These are phyloP conservation scores for Desmodus rotundus DNA, from an alignment of 2,113 vertebrate species.

Conservation along the genomic window DNA sequence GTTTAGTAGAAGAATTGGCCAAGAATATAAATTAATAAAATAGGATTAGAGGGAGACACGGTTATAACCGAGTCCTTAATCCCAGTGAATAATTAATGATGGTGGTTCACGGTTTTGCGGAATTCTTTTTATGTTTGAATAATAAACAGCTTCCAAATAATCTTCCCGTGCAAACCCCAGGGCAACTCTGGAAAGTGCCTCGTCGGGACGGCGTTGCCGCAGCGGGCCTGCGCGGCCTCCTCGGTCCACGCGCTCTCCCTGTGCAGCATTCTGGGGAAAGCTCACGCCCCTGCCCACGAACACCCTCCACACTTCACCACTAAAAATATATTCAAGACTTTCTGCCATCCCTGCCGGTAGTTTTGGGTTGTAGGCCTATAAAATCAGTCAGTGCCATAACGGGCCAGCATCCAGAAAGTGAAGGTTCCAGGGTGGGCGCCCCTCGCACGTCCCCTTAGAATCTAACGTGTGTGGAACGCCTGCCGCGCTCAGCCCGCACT, in stretches of 20 bases:
- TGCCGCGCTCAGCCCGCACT: background rate
- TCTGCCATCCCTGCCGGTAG: background rate
- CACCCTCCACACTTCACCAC: background rate
- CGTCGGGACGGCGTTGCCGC: too few species aligned
- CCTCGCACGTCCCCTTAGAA: background rate
- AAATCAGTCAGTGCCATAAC: background rate
- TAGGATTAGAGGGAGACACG: constrained; percentile 81
- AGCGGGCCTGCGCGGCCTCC: too few species aligned
- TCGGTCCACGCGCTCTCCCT: background rate
- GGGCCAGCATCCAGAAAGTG: background rate
- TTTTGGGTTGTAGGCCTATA: background rate
- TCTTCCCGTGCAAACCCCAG: background rate
- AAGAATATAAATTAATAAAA: constrained; percentile 86
- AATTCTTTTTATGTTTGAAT: constrained; percentile 75
- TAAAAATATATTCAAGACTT: background rate
- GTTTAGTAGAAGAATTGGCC: constrained; percentile 79
- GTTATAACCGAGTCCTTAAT: constrained; percentile 83
- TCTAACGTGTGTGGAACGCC: fast-evolving
- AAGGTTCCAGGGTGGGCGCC: background rate
- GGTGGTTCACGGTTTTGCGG: constrained; percentile 76
- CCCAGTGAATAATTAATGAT: constrained; percentile 84
- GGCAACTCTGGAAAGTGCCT: background rate
- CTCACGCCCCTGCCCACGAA: background rate
- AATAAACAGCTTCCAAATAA: constrained; percentile 73
- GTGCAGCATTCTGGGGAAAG: background rate